Base-by-base conservation (phyloP, 2,797 vertebrate species). In the Tapera naevia region DNA sequence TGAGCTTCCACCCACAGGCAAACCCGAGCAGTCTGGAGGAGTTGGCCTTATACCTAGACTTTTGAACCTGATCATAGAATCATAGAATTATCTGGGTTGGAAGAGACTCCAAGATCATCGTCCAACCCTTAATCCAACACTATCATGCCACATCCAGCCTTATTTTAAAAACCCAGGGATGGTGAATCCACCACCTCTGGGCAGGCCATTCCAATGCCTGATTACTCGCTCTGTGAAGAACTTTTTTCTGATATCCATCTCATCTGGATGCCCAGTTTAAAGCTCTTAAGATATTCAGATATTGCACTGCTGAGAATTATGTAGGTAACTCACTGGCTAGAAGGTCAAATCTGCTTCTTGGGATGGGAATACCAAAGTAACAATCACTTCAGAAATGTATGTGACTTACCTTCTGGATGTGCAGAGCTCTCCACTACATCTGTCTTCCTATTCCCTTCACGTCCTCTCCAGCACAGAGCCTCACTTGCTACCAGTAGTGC, bases 281-380 rank as follows among this genome's bases (percentile, higher is more conserved):
- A 91, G 46, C 66, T 88, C 37, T 57, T 33, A 53, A n/a, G 37
- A 62, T 61, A 86, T 76, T 75, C 73, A 39, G 82, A 28, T 46
- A 35, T 6, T 73, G 82, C 83, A 60, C 66, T 25, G 41, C 24
- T 84, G 80, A 82, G 80, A 87, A 86, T 91, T 93, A 84, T 11
- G 51, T 22, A 78, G 89, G 60, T 86, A 85, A 83, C 19, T 82
- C 66, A 11, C 39, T 80, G 46, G 51, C 73, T 81, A 53, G 64
- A 86, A 86, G 93, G 90, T 76, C 95, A 93, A 93, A 92, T 61
- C 86, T 62, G 43, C 46, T 84, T 73, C 76, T 88, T 5, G 6
- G 50, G 45, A 22, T 74, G 67, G 41, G 80, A 93, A 87, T 64
- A 58, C 45, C 60, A 57, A 88, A 90, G 64, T 54, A 84, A 74